Conservation (phyloP, 2,797 vertebrate species). For the Micromesistius poutassou region DNA sequence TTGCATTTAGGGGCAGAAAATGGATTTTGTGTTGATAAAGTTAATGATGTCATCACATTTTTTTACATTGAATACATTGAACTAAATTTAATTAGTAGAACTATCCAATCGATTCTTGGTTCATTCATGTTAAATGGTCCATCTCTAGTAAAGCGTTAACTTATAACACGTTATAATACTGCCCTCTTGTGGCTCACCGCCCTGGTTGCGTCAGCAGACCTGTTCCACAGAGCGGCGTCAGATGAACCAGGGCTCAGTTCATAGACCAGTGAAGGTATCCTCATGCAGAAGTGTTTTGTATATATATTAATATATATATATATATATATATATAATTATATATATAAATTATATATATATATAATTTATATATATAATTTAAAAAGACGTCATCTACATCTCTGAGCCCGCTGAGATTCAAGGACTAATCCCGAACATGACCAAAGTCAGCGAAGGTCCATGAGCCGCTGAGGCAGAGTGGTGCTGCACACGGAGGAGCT, state of each 20-base stretch:
- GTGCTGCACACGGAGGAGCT: not conserved
- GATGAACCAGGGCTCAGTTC: not conserved
- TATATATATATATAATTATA: no score
- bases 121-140: not conserved
- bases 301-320: no score
- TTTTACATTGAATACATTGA: not conserved
- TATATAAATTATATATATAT: no score
- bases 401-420: no score
- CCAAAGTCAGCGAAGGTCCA: no score
- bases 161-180: not conserved
- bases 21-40: not conserved
- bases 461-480: not conserved
- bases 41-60: not conserved
- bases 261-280: not conserved
- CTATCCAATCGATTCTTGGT: not conserved
- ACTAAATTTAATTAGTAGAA: not conserved
- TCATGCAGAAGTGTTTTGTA: no score
- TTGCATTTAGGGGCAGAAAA: not conserved
- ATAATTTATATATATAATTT: no score
- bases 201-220: not conserved
- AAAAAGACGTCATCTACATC: no score
- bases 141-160: not conserved
- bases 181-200: not conserved
- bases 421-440: no score
- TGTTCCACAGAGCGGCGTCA: not conserved